Evolutionary conservation across 2,888 invertebrate genomes (phyloP).

Genomic region (Podabrus alpinus): DNA sequence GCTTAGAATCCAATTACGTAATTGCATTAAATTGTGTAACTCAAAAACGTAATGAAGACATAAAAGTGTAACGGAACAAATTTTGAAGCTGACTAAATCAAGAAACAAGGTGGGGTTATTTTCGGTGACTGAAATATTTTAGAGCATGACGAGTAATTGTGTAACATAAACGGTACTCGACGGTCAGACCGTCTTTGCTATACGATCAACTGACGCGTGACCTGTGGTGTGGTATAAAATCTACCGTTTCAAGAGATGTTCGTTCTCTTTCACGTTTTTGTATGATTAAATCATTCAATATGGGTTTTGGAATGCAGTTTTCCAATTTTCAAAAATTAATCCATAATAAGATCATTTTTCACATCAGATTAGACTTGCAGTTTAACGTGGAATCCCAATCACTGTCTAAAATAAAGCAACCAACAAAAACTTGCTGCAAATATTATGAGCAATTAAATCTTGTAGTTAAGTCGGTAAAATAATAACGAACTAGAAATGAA

Average conservation of each 20-base stretch:
- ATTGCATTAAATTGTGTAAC: not conserved
- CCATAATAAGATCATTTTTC: too few relatives aligned
- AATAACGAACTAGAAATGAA: not conserved
- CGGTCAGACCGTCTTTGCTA: constrained; percentile 24
- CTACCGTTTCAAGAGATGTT: constrained; percentile 20
- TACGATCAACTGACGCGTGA: constrained; percentile 33
- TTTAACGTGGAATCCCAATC: too few relatives aligned
- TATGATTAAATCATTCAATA: not conserved
- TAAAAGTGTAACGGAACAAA: not conserved
- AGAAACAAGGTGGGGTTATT: not conserved
- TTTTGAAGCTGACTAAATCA: not conserved
- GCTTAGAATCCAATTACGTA: not conserved
- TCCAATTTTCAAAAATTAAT: not conserved
- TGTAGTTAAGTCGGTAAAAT: too few relatives aligned
- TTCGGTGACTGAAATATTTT: constrained; percentile 7
- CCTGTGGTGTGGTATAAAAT: constrained; percentile 15
- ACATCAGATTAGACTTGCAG: too few relatives aligned
- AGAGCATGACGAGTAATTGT: constrained; percentile 15
- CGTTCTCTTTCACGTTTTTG: not conserved
- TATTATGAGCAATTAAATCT: too few relatives aligned
- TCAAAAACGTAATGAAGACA: not conserved
- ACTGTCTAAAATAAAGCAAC: too few relatives aligned
- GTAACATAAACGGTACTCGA: constrained; percentile 22
- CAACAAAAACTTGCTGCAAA: too few relatives aligned
- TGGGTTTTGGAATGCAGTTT: not conserved